Base-by-base conservation (phyloP, 2,797 vertebrate genomes). In the Sarcoramphus papa region DNA sequence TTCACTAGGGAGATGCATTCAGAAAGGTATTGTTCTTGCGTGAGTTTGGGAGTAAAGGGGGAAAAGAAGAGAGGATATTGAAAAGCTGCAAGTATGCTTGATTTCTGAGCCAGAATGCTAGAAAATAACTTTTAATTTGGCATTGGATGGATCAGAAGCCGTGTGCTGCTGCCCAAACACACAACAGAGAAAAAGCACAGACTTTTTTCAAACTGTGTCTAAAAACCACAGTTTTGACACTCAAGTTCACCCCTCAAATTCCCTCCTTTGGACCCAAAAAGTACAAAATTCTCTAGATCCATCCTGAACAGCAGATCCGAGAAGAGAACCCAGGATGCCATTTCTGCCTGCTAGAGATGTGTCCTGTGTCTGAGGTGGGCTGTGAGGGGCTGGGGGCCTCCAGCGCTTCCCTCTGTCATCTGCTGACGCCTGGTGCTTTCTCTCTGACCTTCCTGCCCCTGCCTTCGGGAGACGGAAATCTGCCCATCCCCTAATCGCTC, bases 371-470 rank as follows among this genome's bases (percentile, higher is more conserved):
- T 37, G 75, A 69, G 43, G 47, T 53, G 76, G 79, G 17, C 51
- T 84, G n/a, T 0, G 4, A 35, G 53, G 43, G 41, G 33, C 63
- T 64, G 54, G 33, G 64, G 54, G 56, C 73, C 68, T 95, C 76
- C 59, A 69, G 57, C 21, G 4, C 86, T 82, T 79, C 56, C n/a
- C 65, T 90, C 53, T 19, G 30, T 72, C 3, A 2, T 78, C 60
- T 64, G 67, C 75, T 74, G 84, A 37, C 0, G 9, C 63, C 19
- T 54, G 62, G 30, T 83, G 56, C 56, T 92, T 84, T 81, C 77
- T 74, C 50, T 43, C 78, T 95, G 94, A 86, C 85, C 88, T 92
- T 75, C 50, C 59, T 77, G 93, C 75, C 83, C 85, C 70, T 14
- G 63, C 68, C 92, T 79, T 73, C 0, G 0, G 62, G 86, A 94